Base-by-base conservation (phyloP, 2,113 vertebrate genomes). In the Megalops atlanticus region DNA sequence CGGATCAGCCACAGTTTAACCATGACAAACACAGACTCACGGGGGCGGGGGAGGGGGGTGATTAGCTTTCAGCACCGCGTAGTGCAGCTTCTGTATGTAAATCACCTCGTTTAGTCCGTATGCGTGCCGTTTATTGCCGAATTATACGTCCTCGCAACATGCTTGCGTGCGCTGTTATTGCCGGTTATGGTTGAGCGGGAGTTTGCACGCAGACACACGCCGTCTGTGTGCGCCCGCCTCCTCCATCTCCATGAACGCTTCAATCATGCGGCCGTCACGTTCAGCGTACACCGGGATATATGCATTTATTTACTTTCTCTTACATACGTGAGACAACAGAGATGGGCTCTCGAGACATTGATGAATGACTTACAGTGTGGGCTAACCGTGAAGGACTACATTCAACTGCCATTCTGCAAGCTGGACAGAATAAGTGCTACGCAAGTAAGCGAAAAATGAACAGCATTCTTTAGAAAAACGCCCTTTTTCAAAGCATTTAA, bases 401-500 rank as follows among this genome's bases (percentile, higher is more conserved):
- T 2, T 8, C 58, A 64, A 64, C 58, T 11, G 58, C 24, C 58
- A 64, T 64, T 64, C 58, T 64, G 58, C 58, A 27, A n/a, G 58
- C 24, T 64, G 58, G 58, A 64, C 58, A 64, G 58, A 64, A 58
- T 58, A 58, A 64, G 18, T 64, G 58, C n/a, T n/a, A n/a, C n/a
- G n/a, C 58, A 64, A 64, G 58, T 64, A 27, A 64, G 31, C 58
- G 31, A 64, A 11, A 64, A 64, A 10, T 45, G 14, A 10, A 45
- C 14, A 14, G 43, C 14, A 14, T 14, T 45, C 43, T 45, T 45
- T 45, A 45, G 1, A 45, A 10, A 45, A 10, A 14, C 43, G 14
- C 43, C 1, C 14, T 45, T 45, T 45, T 45, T 45, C 6, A 45
- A 45, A 45, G 14, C 52, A 58, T 24, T n/a, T 31, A 4, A 21